Conservation (phyloP, 2,797 vertebrate genomes). For the Periophthalmus magnuspinnatus region DNA sequence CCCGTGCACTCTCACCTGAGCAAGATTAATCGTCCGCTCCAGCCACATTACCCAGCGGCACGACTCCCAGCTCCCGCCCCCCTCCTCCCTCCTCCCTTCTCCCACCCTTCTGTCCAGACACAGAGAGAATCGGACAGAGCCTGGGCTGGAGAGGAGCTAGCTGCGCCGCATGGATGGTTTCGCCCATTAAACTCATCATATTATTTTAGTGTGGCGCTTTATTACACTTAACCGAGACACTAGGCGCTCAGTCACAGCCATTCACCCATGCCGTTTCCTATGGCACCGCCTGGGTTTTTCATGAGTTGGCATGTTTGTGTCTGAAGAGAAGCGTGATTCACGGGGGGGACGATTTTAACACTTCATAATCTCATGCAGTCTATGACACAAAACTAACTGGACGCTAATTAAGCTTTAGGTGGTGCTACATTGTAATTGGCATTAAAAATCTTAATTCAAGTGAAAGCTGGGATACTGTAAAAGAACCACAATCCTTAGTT, state of each 20-base stretch:
- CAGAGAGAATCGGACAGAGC: slow-evolving; percentile 35
- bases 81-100: slow-evolving; percentile 11
- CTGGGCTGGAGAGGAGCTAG: slow-evolving; percentile 15
- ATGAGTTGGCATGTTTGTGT: slow-evolving; percentile 66
- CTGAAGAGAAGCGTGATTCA: slow-evolving; percentile 69
- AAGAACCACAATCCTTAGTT: background rate
- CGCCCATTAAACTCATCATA: slow-evolving; percentile 78
- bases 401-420: slow-evolving; percentile 70
- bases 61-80: slow-evolving; percentile 39
- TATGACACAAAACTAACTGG: slow-evolving; percentile 53
- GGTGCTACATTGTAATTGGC: slow-evolving; percentile 35
- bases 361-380: slow-evolving; percentile 61
- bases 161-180: slow-evolving; percentile 67
- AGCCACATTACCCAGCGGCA: slow-evolving; percentile 74
- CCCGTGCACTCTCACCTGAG: slow-evolving; percentile 70
- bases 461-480: background rate
- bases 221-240: slow-evolving; percentile 76
- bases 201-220: slow-evolving; percentile 74
- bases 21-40: slow-evolving; percentile 80
- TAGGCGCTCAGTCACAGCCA: slow-evolving; percentile 58
- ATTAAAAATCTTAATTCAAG: slow-evolving; percentile 21
- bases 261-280: slow-evolving; percentile 13
- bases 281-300: slow-evolving; percentile 41
- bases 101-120: slow-evolving; percentile 6
- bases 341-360: slow-evolving; percentile 50